phyloP scores from a whole-genome alignment of 1,140 invertebrate genomes.

The Eupeodes corollae region DNA sequence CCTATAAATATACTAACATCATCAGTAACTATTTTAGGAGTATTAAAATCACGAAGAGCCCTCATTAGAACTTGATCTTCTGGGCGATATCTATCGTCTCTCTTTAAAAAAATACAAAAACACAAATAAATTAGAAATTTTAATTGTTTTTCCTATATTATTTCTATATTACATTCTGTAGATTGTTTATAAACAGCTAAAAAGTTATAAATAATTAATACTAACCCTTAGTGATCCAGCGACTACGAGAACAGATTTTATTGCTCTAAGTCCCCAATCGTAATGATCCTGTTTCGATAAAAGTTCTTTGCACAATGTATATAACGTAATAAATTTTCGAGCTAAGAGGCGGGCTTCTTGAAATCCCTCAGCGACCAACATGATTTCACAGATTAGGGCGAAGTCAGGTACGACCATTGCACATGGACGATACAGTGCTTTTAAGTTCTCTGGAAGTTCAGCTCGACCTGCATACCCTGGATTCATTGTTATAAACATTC shows the following conservation, averaged over 20 bases:
- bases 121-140: no score
- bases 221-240: conserved; percentile 66
- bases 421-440: conserved; percentile 54
- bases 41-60: conserved; percentile 84
- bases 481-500: conserved; percentile 93
- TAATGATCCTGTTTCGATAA: conserved; percentile 91
- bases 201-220: background rate
- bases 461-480: conserved; percentile 76
- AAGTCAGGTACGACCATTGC: conserved; percentile 93
- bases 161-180: background rate
- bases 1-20: conserved; percentile 86
- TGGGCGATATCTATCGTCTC: conserved; percentile 54
- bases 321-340: conserved; percentile 85
- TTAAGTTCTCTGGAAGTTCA: conserved; percentile 49
- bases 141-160: no score
- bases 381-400: conserved; percentile 87
- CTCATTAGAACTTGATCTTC: conserved; percentile 73
- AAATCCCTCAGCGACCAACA: conserved; percentile 88
- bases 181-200: background rate
- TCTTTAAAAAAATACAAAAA: conserved; percentile 20
- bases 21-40: conserved; percentile 85
- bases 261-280: conserved; percentile 86
- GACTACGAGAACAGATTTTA: conserved; percentile 85
- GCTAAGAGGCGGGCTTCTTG: conserved; percentile 74
- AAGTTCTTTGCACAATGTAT: conserved; percentile 75